Percentiles rank a stretch among this genome's conserved stretches.
These are phyloP conservation scores for Cnemophilus loriae DNA, from an alignment of 2,113 vertebrate genomes.

Conservation along the genomic window DNA sequence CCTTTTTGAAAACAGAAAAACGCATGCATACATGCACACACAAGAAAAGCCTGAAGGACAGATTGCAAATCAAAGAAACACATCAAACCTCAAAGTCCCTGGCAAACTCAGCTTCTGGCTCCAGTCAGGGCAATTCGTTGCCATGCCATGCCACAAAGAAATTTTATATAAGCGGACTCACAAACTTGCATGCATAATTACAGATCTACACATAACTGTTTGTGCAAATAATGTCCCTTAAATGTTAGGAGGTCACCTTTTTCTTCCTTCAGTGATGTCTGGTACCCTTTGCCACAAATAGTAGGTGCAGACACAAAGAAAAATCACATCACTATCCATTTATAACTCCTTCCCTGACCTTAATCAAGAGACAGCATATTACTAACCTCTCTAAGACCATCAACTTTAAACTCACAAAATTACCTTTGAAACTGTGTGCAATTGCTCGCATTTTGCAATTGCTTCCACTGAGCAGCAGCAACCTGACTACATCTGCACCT, in stretches of 20 bases:
- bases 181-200: not conserved
- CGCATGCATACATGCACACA: accelerated
- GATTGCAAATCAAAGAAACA: not conserved
- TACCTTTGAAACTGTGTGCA: not conserved
- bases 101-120: not conserved
- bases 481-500: not conserved
- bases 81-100: not conserved
- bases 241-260: not conserved
- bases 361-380: not conserved
- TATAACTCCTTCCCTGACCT: not conserved
- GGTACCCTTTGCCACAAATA: not conserved
- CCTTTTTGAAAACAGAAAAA: not conserved
- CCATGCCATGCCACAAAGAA: not conserved
- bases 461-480: not conserved
- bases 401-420: not conserved
- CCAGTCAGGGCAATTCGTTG: not conserved
- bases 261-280: not conserved
- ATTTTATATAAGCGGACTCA: not conserved
- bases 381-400: not conserved
- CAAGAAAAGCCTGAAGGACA: not conserved
- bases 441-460: not conserved
- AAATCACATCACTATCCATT: not conserved
- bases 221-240: not conserved
- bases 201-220: not conserved
- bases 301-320: not conserved